Conservation (phyloP, 2,113 vertebrate species). For the Eclectus roratus region DNA sequence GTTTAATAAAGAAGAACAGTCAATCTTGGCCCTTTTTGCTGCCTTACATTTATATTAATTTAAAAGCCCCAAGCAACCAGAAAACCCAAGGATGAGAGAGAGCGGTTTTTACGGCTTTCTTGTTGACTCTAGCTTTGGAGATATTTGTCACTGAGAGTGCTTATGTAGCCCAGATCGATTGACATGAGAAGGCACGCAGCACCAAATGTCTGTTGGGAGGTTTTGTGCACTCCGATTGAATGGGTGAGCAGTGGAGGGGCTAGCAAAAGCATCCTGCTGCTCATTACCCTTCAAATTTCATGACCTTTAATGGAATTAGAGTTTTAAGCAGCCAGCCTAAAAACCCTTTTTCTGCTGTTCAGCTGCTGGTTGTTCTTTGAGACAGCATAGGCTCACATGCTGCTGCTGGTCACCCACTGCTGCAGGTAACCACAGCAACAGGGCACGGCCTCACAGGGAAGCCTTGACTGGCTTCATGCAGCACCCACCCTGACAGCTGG, state of each 20-base stretch:
- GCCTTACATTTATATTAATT: slow-evolving; percentile 3
- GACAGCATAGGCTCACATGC: neutral
- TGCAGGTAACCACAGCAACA: neutral
- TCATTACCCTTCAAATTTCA: neutral
- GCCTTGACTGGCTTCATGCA: neutral
- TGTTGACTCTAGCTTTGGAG: neutral
- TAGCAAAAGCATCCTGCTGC: neutral
- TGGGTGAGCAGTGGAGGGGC: neutral
- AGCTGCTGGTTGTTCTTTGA: neutral
- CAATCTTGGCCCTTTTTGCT: neutral
- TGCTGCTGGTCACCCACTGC: neutral
- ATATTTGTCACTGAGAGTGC: neutral
- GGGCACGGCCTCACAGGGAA: rapidly evolving
- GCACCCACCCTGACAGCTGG: neutral
- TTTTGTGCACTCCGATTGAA: neutral
- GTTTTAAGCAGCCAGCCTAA: neutral
- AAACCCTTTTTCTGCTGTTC: neutral
- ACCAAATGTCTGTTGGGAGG: neutral
- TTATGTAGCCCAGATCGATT: neutral
- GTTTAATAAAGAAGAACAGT: slow-evolving; percentile 45
- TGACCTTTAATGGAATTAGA: neutral
- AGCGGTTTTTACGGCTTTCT: neutral
- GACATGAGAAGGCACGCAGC: neutral
- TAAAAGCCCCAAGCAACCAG: neutral
- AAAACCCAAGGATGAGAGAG: neutral